Base-by-base conservation (phyloP, 2,797 vertebrate species). In the Iguana delicatissima region DNA sequence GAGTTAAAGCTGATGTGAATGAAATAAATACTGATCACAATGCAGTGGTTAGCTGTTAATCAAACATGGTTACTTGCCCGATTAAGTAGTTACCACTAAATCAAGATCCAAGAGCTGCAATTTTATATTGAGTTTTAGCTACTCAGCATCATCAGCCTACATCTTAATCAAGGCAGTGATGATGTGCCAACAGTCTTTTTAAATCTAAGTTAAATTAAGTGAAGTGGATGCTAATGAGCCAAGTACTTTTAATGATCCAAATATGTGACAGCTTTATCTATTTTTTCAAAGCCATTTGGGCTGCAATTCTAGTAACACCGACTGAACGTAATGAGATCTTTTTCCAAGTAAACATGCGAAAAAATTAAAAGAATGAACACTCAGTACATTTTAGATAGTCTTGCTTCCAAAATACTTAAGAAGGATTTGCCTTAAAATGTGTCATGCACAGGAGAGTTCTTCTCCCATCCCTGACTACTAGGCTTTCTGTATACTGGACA, bases 1-100 rank as follows among this genome's bases (percentile, higher is more conserved):
- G 32, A 26, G 9, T 52, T 13, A 87, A 32, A 20, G 32, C 64
- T 87, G 32, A 24, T 62, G 46, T 80, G 59, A 5, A 80, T 52
- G 59, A 87, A 35, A 80, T 69, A 50, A 79, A 67, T 87, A 87
- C 80, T 35, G 59, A 80, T 52, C 86, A 80, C 42, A 52, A 38
- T 77, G 38, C 59, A 52, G 42, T 62, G 64, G 42, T 87, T 80
- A 80, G 76, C 59, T 87, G 76, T 87, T 80, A 80, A 80, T 87
- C 76, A 87, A 80, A 80, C 42, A 64, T 12, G 16, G 86, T 80
- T n/a, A 87, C 59, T 6, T n/a, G 24, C 14, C 38, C 10, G 6
- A 87, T 87, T 87, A 87, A 80, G 50, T 80, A 52, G 76, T 87
- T 55, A 67, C 32, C 59, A 35, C 86, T 87, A 80, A 80, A 79